phyloP scores from a whole-genome alignment of 2,888 invertebrate genomes.

The Synanthedon tipuliformis region DNA sequence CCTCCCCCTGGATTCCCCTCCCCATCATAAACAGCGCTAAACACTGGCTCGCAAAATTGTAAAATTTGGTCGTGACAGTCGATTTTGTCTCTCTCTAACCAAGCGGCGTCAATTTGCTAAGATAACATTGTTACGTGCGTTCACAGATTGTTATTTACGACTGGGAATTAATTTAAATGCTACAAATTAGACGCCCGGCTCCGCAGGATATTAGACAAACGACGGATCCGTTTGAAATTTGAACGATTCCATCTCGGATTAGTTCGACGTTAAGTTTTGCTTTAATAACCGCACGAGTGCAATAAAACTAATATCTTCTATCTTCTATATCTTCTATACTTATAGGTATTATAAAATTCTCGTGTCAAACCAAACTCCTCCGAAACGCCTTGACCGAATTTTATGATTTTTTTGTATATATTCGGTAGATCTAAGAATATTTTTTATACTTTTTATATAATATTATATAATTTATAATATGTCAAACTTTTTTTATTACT shows the following conservation, averaged over 20 bases:
- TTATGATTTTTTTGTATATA: too few relatives aligned
- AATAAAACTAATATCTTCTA: too few relatives aligned
- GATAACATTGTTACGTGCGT: slow-evolving; percentile 46
- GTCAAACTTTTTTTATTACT: too few relatives aligned
- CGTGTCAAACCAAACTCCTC: too few relatives aligned
- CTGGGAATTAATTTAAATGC: slow-evolving; percentile 40
- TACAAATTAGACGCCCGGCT: slow-evolving; percentile 26
- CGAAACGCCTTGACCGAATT: too few relatives aligned
- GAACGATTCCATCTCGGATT: not conserved
- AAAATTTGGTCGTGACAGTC: slow-evolving; percentile 41
- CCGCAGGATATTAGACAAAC: slow-evolving; percentile 20
- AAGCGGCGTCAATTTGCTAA: slow-evolving; percentile 54
- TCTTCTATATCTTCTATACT: too few relatives aligned
- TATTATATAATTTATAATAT: too few relatives aligned
- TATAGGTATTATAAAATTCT: too few relatives aligned
- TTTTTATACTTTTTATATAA: too few relatives aligned
- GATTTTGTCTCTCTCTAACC: slow-evolving; percentile 39
- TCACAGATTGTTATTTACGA: slow-evolving; percentile 37
- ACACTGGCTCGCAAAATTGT: slow-evolving; percentile 58
- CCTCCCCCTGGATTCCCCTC: slow-evolving; percentile 12
- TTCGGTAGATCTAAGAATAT: too few relatives aligned
- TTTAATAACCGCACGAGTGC: not conserved
- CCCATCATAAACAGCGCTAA: slow-evolving; percentile 62
- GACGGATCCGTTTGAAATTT: slow-evolving; percentile 5
- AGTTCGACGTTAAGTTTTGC: not conserved